These are phyloP conservation scores for Trachythela sp. DNA, from an alignment of 64 coral and sea anemone species.

Conservation along the genomic window DNA sequence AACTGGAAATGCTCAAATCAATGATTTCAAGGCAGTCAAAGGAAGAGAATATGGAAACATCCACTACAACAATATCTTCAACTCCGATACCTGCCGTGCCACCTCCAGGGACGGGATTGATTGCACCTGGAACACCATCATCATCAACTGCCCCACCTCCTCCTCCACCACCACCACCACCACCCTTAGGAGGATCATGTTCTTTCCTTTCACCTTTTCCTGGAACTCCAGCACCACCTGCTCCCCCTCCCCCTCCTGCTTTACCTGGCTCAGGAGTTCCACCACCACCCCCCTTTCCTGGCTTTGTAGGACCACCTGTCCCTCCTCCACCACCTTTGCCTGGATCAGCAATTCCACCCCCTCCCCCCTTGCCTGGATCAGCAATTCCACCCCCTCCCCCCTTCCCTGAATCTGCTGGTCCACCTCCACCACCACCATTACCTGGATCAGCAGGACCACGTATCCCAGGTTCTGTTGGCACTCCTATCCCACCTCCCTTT, in stretches of 20 bases:
- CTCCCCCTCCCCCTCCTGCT: conserved; percentile 51
- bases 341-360: conserved; percentile 47
- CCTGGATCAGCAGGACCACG: conserved; percentile 13
- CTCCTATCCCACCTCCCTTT: conserved; percentile 38
- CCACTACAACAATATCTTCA: background rate
- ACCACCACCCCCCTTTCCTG: background rate
- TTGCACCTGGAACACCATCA: background rate
- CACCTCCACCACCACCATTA: conserved; percentile 59
- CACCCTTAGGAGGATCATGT: background rate
- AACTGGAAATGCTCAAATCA: background rate
- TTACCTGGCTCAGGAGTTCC: background rate
- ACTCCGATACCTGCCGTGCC: background rate
- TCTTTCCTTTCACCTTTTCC: background rate
- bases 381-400: conserved; percentile 65
- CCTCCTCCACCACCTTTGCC: conserved; percentile 29
- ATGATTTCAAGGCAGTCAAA: background rate
- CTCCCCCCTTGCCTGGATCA: conserved; percentile 63
- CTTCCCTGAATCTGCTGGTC: conserved; percentile 48
- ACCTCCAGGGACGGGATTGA: background rate
- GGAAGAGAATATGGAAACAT: background rate
- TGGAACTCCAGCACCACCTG: background rate
- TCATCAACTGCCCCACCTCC: conserved; percentile 26
- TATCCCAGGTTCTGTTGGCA: background rate
- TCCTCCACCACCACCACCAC: background rate
- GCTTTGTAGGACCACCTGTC: background rate